Evolutionary conservation across 1,140 invertebrate species (phyloP).

Genomic region (Drosophila kurseongensis): DNA sequence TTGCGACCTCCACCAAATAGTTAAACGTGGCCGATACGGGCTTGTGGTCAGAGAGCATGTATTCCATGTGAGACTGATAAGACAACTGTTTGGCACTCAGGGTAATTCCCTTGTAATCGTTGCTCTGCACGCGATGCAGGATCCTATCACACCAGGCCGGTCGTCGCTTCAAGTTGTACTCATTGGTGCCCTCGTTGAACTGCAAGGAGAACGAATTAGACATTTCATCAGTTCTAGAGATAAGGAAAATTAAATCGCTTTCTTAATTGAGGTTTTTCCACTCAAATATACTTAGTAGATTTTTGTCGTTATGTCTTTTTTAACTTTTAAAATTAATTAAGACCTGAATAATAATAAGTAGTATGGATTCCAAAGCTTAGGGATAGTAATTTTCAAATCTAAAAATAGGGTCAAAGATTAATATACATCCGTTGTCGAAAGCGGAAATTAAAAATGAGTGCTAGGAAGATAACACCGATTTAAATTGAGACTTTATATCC

Average conservation of each 20-base stretch:
- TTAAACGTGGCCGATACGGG: slow-evolving; percentile 96
- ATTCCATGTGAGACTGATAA: slow-evolving; percentile 94
- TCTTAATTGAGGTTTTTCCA: neutral
- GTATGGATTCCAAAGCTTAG: neutral
- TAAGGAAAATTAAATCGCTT: neutral
- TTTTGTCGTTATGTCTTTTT: neutral
- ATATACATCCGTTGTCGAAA: too few species aligned
- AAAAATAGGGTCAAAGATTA: too few species aligned
- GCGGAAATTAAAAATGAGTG: neutral
- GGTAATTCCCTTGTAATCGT: slow-evolving; percentile 77
- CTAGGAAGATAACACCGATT: too few species aligned
- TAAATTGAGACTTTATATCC: too few species aligned
- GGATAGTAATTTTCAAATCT: too few species aligned
- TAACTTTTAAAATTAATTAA: too few species aligned
- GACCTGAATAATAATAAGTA: too few species aligned
- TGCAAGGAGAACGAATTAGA: slow-evolving; percentile 5
- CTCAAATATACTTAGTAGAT: neutral
- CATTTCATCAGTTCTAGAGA: neutral
- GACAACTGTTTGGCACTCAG: slow-evolving; percentile 89
- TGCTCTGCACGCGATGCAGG: slow-evolving; percentile 91
- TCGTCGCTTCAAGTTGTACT: slow-evolving; percentile 93
- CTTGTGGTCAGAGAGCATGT: slow-evolving; percentile 98
- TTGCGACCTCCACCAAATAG: slow-evolving; percentile 64
- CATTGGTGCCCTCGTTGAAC: slow-evolving; percentile 89
- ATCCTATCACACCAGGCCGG: slow-evolving; percentile 99